Evolutionary conservation across 2,113 vertebrate genomes (phyloP).

Genomic region (Megaceryle torquata): DNA sequence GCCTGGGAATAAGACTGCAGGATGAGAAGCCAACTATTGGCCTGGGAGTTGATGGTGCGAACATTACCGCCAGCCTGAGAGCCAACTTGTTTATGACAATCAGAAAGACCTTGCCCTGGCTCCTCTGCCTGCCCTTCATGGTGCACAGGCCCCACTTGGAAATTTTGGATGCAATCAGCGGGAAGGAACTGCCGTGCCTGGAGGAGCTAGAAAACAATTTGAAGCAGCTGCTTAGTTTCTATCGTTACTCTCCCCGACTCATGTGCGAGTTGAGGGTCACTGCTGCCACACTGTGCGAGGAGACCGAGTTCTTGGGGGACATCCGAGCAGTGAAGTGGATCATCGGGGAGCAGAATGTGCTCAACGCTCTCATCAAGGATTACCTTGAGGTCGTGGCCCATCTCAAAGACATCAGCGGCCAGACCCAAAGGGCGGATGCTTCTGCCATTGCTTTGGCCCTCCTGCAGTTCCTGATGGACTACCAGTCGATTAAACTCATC

Average conservation of each 20-base stretch:
- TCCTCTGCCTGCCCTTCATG: slow-evolving; percentile 93
- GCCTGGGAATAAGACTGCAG: slow-evolving; percentile 86
- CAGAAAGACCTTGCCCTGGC: slow-evolving; percentile 91
- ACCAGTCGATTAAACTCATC: slow-evolving; percentile 94
- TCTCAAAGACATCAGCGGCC: slow-evolving; percentile 90
- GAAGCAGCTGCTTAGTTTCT: slow-evolving; percentile 94
- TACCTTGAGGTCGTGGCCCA: slow-evolving; percentile 94
- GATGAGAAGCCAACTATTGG: slow-evolving; percentile 88
- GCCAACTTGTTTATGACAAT: slow-evolving; percentile 88
- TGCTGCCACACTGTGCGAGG: slow-evolving; percentile 89
- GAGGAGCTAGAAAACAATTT: slow-evolving; percentile 96
- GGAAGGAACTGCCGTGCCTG: slow-evolving; percentile 92
- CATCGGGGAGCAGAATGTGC: slow-evolving; percentile 92
- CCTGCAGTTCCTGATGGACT: slow-evolving; percentile 95
- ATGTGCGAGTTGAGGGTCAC: slow-evolving; percentile 88
- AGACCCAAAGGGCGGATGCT: slow-evolving; percentile 90
- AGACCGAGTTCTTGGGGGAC: slow-evolving; percentile 93
- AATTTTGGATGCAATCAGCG: slow-evolving; percentile 91
- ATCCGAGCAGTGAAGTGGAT: slow-evolving; percentile 92
- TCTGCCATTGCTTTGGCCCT: slow-evolving; percentile 92
- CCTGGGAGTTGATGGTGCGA: slow-evolving; percentile 88
- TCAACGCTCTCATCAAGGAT: slow-evolving; percentile 96
- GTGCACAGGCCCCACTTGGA: slow-evolving; percentile 92
- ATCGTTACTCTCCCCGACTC: slow-evolving; percentile 92
- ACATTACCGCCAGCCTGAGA: slow-evolving; percentile 85